Conservation (phyloP, 2,888 invertebrate species). For the Eupithecia subumbrata region DNA sequence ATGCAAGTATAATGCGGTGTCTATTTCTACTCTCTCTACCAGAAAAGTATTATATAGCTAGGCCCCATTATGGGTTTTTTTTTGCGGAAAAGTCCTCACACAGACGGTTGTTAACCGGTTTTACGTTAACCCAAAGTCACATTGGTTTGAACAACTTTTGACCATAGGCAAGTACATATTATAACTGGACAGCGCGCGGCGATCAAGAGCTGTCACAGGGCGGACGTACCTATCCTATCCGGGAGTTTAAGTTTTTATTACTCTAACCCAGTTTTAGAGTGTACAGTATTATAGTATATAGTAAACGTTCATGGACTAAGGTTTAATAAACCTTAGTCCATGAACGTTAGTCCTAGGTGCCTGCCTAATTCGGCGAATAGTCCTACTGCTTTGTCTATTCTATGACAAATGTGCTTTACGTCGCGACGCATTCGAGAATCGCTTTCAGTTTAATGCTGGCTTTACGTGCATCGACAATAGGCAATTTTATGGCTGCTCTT, state of each 20-base stretch:
- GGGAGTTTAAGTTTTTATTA: too few species aligned
- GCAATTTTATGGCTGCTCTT: constrained; percentile 67
- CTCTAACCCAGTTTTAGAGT: too few species aligned
- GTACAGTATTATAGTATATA: too few species aligned
- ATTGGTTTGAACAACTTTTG: not conserved
- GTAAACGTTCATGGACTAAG: too few species aligned
- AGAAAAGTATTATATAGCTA: not conserved
- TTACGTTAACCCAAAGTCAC: not conserved
- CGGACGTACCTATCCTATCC: too few species aligned
- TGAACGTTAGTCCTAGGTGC: too few species aligned
- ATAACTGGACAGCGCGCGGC: not conserved
- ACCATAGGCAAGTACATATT: not conserved
- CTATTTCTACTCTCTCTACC: not conserved
- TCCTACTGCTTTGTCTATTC: constrained; percentile 18
- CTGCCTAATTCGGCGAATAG: not conserved
- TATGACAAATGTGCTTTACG: constrained; percentile 54
- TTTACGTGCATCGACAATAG: constrained; percentile 75
- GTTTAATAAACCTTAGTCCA: too few species aligned
- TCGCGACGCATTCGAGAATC: constrained; percentile 69
- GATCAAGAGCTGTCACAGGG: too few species aligned
- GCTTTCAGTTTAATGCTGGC: constrained; percentile 73
- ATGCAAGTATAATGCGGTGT: not conserved
- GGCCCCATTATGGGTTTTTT: not conserved
- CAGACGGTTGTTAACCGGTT: not conserved
- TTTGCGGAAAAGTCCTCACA: not conserved